phyloP scores from a whole-genome alignment of 1,140 invertebrate species.

The Drosophila seguyi region DNA sequence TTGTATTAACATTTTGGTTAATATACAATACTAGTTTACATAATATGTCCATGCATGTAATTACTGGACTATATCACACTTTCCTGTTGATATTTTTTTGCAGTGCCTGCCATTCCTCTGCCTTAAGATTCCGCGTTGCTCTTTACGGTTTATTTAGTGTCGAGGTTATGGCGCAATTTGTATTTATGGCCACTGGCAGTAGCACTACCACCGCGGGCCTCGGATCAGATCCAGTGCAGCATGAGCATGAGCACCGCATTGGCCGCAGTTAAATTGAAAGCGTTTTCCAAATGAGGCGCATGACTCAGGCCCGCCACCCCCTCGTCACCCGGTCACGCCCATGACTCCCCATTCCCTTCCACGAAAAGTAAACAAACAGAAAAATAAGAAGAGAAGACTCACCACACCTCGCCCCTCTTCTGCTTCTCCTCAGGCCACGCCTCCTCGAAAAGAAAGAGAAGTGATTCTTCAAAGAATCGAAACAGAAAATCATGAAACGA shows the following conservation, averaged over 20 bases:
- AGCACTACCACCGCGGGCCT: conserved; percentile 4
- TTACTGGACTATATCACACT: too few relatives aligned
- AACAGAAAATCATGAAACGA: neutral
- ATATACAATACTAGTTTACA: too few relatives aligned
- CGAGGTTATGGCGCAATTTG: conserved; percentile 82
- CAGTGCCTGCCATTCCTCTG: neutral
- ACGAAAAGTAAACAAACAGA: conserved; percentile 18
- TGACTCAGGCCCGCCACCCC: conserved; percentile 40
- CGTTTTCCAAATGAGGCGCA: conserved; percentile 57
- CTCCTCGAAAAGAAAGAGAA: neutral
- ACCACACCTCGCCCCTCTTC: neutral
- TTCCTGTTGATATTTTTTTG: too few relatives aligned
- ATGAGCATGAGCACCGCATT: conserved; percentile 35
- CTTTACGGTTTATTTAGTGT: conserved; percentile 79
- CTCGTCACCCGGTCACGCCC: conserved; percentile 19
- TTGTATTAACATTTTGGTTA: too few relatives aligned
- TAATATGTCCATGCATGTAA: neutral
- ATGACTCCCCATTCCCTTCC: conserved; percentile 5
- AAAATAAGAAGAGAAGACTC: conserved; percentile 1
- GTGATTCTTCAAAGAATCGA: conserved; percentile 1
- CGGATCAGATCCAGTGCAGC: conserved; percentile 5
- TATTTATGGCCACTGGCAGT: conserved; percentile 60
- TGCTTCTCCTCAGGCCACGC: conserved; percentile 17
- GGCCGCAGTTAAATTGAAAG: conserved; percentile 72
- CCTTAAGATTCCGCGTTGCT: conserved; percentile 17